These are phyloP conservation scores for Cercopithecus mitis DNA, from an alignment of 2,797 vertebrate species.

Conservation along the genomic window DNA sequence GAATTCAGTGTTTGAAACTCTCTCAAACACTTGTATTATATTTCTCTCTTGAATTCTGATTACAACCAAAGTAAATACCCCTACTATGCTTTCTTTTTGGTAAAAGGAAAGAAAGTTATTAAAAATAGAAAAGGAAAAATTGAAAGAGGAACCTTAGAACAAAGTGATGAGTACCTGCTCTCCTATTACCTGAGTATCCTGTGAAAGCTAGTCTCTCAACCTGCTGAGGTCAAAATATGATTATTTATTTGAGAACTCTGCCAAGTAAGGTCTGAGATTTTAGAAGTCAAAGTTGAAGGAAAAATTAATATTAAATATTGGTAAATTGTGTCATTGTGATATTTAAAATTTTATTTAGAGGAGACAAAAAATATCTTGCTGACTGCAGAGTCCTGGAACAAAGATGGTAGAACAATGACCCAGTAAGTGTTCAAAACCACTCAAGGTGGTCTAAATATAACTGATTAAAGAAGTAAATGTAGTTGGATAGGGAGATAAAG, in stretches of 20 bases:
- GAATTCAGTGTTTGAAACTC: background rate
- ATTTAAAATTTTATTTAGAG: constrained; percentile 42
- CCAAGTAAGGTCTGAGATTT: background rate
- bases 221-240: background rate
- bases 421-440: background rate
- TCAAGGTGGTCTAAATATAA: background rate
- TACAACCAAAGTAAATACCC: background rate
- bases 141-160: background rate
- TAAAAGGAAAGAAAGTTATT: constrained; percentile 15
- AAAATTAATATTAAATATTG: background rate
- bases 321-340: background rate
- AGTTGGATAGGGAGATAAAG: too few relatives aligned
- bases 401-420: background rate
- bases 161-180: background rate
- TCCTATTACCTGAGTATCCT: background rate
- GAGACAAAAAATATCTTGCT: background rate
- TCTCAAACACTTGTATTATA: background rate
- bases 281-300: background rate
- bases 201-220: constrained; percentile 1
- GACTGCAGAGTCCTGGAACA: background rate
- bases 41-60: background rate
- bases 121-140: background rate
- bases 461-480: background rate
- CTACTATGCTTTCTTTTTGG: background rate
- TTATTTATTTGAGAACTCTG: background rate